A percentile compares a stretch with the other conserved stretches of the same genome.
These are phyloP conservation scores for Chondrilla cf. caribensis DNA, from an alignment of 37 sponge, comb jelly and placozoan species.

Conservation along the genomic window DNA sequence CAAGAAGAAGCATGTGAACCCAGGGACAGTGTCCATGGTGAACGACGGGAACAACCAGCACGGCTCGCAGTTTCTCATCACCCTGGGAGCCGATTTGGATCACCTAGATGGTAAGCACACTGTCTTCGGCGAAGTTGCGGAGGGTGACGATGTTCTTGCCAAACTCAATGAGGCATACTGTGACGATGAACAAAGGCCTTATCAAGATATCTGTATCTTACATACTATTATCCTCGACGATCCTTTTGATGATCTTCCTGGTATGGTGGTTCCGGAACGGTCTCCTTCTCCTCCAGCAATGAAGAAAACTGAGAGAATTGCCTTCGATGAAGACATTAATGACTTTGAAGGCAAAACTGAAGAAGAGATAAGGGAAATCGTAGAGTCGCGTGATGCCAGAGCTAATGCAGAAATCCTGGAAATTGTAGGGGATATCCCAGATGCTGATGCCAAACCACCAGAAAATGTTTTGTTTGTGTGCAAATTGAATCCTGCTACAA, in stretches of 20 bases:
- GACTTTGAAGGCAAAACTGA: slow-evolving; percentile 80
- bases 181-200: slow-evolving; percentile 87
- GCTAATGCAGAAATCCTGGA: slow-evolving; percentile 95
- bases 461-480: slow-evolving; percentile 98
- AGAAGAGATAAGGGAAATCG: slow-evolving; percentile 75
- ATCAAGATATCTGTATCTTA: slow-evolving; percentile 87
- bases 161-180: slow-evolving; percentile 85
- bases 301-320: slow-evolving; percentile 65
- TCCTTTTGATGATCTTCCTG: slow-evolving; percentile 76
- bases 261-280: slow-evolving; percentile 58
- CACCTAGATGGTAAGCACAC: slow-evolving; percentile 85
- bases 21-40: slow-evolving; percentile 89
- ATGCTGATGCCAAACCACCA: slow-evolving; percentile 96
- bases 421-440: slow-evolving; percentile 95
- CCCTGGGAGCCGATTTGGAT: slow-evolving; percentile 69
- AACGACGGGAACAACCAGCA: slow-evolving; percentile 70
- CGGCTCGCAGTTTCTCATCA: slow-evolving; percentile 91
- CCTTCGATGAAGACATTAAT: slow-evolving; percentile 89
- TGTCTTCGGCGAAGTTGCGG: slow-evolving; percentile 94
- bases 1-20: slow-evolving; percentile 74
- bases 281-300: slow-evolving; percentile 81
- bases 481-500: slow-evolving; percentile 94
- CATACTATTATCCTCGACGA: slow-evolving; percentile 97
- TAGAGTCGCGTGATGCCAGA: slow-evolving; percentile 57
- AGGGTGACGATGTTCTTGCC: slow-evolving; percentile 75